Percentiles rank a stretch among this genome's conserved stretches.
Evolutionary conservation across 2,113 vertebrate genomes (phyloP).

Genomic region (Lagenorhynchus albirostris): DNA sequence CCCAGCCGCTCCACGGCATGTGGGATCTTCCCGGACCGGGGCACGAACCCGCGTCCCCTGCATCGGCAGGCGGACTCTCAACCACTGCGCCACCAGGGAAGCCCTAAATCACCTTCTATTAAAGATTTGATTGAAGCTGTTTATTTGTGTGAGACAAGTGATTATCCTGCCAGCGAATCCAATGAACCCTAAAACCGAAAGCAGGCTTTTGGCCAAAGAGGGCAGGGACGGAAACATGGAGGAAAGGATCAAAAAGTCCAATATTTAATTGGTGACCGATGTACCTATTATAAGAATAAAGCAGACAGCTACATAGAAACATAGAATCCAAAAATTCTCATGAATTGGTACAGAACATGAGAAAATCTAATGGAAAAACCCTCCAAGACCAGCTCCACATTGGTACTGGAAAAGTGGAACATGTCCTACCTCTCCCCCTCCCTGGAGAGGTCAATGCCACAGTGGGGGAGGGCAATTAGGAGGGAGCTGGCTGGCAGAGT

Average conservation of each 20-base stretch:
- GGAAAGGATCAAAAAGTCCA: background rate
- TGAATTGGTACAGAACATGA: background rate
- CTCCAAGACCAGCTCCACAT: background rate
- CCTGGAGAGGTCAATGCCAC: background rate
- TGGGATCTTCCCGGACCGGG: too few species aligned
- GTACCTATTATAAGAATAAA: background rate
- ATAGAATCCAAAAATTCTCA: background rate
- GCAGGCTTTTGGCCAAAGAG: too few species aligned
- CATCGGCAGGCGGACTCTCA: too few species aligned
- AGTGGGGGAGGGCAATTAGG: rapidly evolving
- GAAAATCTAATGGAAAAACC: background rate
- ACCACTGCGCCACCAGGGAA: too few species aligned
- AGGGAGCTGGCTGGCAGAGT: background rate
- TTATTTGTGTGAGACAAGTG: too few species aligned
- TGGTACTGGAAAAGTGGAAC: background rate
- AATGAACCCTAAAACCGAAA: too few species aligned
- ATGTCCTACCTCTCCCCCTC: background rate
- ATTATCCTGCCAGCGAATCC: too few species aligned
- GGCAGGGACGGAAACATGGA: background rate
- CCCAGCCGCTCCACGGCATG: too few species aligned
- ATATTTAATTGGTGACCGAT: background rate
- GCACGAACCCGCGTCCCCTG: too few species aligned
- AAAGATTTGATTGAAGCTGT: too few species aligned
- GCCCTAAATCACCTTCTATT: too few species aligned
- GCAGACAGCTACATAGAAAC: background rate